Conservation (phyloP, 2,797 vertebrate genomes). For the Phalloptychus januarius region DNA sequence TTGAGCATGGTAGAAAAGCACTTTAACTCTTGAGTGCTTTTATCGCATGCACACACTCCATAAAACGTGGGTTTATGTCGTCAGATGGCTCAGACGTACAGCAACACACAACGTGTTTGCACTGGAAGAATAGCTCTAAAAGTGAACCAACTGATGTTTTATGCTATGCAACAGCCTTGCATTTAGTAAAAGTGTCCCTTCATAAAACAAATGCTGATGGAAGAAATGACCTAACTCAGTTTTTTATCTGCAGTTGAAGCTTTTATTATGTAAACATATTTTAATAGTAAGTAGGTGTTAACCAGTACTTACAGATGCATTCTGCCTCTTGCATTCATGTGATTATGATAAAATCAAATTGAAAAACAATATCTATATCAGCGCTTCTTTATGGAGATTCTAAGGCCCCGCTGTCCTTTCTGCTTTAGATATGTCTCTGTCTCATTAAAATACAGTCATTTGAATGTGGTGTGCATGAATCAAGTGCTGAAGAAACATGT, state of each 20-base stretch:
- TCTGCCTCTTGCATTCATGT: slow-evolving; percentile 31
- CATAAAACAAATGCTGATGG: neutral
- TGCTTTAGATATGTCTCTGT: neutral
- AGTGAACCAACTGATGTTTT: slow-evolving; percentile 18
- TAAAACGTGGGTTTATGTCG: slow-evolving; percentile 67
- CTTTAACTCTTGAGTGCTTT: slow-evolving; percentile 83
- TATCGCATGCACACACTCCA: slow-evolving; percentile 75
- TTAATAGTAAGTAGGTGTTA: neutral
- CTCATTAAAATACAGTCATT: neutral
- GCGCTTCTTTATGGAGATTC: neutral
- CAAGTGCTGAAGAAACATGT: neutral
- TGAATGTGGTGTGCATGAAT: neutral
- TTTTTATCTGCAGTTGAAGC: neutral
- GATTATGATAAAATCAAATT: slow-evolving; percentile 26
- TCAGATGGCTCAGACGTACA: slow-evolving; percentile 37
- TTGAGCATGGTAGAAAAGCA: slow-evolving; percentile 78
- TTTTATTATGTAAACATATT: slow-evolving; percentile 13
- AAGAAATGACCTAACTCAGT: neutral
- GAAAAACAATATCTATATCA: slow-evolving; percentile 14
- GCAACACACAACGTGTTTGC: slow-evolving; percentile 52
- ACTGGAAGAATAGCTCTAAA: slow-evolving; percentile 7
- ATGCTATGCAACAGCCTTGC: neutral
- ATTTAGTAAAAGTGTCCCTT: slow-evolving; percentile 1
- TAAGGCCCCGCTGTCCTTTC: neutral
- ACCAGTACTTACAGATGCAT: slow-evolving; percentile 14